These are phyloP conservation scores for Lophius piscatorius DNA, from an alignment of 2,113 vertebrate species.

Conservation along the genomic window DNA sequence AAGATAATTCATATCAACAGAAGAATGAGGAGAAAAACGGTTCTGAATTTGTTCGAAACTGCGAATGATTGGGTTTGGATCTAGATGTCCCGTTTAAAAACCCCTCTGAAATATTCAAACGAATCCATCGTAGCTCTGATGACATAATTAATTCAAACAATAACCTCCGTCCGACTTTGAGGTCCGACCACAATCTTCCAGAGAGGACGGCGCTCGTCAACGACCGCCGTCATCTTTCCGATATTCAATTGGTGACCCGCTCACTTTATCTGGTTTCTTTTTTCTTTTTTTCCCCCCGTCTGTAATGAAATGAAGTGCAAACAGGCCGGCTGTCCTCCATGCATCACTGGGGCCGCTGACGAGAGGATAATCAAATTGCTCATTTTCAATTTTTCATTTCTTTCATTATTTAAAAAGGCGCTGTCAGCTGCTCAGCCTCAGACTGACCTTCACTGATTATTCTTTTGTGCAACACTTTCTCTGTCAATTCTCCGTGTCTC, in stretches of 20 bases:
- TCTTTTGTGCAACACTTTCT: slow-evolving; percentile 39
- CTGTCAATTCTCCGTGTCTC: slow-evolving; percentile 16
- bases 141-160: too few relatives aligned
- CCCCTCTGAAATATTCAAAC: neutral
- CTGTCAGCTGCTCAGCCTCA: slow-evolving; percentile 46
- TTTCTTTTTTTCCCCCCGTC: neutral
- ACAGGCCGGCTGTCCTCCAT: slow-evolving; percentile 24
- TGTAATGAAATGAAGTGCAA: slow-evolving; percentile 45
- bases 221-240: slow-evolving; percentile 16
- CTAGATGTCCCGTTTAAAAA: too few relatives aligned
- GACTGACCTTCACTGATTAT: slow-evolving; percentile 41
- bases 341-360: slow-evolving; percentile 34
- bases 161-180: neutral
- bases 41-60: too few relatives aligned
- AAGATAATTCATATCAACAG: too few relatives aligned
- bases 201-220: slow-evolving; percentile 2
- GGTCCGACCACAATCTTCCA: slow-evolving; percentile 14
- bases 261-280: slow-evolving; percentile 17
- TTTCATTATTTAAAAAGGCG: slow-evolving; percentile 54
- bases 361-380: slow-evolving; percentile 51
- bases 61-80: too few relatives aligned
- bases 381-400: slow-evolving; percentile 57
- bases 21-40: too few relatives aligned
- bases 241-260: slow-evolving; percentile 29
- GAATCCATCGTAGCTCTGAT: too few relatives aligned